These are phyloP conservation scores for crab-eating macaque (Macaca fascicularis) DNA, from an alignment of 2,113 vertebrate species.

Conservation along the genomic window DNA sequence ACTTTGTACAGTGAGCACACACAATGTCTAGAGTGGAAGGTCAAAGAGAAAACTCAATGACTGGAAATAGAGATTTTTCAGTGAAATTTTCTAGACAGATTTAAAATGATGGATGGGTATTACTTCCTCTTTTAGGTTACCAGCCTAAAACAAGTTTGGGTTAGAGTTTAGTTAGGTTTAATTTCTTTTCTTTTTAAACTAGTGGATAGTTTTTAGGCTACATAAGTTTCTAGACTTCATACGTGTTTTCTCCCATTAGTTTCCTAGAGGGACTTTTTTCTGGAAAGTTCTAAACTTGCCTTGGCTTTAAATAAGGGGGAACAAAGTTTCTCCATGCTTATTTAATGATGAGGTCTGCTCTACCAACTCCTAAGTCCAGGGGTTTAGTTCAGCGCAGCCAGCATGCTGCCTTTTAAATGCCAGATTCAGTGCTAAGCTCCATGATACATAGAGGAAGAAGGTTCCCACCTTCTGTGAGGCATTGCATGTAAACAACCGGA, in stretches of 20 bases:
- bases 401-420: neutral
- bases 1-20: neutral
- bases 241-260: neutral
- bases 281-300: constrained; percentile 50
- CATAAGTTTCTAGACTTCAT: neutral
- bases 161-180: neutral
- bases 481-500: neutral
- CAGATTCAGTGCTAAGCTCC: neutral
- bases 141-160: neutral
- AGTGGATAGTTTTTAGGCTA: neutral
- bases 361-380: neutral
- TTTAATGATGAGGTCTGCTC: neutral
- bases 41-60: neutral
- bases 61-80: neutral
- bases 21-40: neutral
- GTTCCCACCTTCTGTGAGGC: neutral
- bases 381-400: neutral
- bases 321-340: constrained; percentile 8
- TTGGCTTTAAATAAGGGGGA: neutral
- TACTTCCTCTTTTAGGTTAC: neutral
- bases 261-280: constrained; percentile 24
- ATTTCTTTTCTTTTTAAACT: neutral
- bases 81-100: constrained; percentile 31
- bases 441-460: neutral
- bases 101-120: neutral